phyloP scores from a whole-genome alignment of 37 sponge, comb jelly and placozoan genomes.

The Halisarca cf. caerulea region DNA sequence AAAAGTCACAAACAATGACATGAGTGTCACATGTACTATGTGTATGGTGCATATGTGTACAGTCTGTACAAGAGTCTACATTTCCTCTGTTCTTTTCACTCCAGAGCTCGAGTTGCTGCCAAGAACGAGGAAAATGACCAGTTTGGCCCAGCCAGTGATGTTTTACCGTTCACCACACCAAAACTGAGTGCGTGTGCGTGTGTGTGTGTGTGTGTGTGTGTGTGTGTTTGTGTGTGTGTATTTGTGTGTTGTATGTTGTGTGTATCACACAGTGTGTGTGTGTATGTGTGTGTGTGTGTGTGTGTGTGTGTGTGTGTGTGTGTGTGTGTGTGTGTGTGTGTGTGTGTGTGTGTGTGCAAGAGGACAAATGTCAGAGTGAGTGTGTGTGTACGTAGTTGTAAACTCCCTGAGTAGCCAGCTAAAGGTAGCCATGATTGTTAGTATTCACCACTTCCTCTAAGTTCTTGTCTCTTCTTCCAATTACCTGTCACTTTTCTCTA shows the following conservation, averaged over 20 bases:
- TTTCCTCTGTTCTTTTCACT: no score
- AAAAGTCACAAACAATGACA: no score
- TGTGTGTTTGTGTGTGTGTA: neutral
- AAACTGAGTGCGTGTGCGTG: neutral
- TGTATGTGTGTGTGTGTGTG: neutral
- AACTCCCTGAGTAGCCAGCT: no score
- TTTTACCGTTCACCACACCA: neutral
- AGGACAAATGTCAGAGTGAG: neutral
- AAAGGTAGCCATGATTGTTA: no score
- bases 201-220: no score
- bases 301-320: neutral
- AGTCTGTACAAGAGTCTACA: neutral
- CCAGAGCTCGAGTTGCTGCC: neutral
- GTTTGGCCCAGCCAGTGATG: neutral
- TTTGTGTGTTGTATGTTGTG: no score
- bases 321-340: neutral
- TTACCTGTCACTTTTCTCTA: no score
- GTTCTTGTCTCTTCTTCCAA: no score
- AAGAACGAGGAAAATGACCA: neutral
- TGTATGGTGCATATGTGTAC: neutral
- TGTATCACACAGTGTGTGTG: no score
- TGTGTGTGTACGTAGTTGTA: neutral
- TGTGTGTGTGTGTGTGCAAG: neutral
- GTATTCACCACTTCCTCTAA: no score
- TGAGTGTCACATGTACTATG: neutral